Percentiles rank a stretch among this genome's conserved stretches.
phyloP scores from a whole-genome alignment of 2,113 vertebrate species.

The Jacana jacana region DNA sequence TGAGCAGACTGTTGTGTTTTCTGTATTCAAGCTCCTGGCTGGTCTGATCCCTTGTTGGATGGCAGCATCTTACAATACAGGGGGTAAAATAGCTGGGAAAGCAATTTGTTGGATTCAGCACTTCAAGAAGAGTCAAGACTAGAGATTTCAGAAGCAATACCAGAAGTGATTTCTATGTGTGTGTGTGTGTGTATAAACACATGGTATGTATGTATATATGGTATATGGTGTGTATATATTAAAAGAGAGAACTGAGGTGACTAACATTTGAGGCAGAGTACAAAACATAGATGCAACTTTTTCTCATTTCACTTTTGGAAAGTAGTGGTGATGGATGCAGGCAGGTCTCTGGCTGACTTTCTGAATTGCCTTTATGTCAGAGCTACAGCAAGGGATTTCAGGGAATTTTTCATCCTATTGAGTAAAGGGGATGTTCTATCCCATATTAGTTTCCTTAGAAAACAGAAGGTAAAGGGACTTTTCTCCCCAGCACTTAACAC shows the following conservation, averaged over 20 bases:
- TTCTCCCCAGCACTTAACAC: background rate
- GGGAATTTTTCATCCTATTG: background rate
- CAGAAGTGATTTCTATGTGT: background rate
- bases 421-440: background rate
- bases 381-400: background rate
- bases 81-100: background rate
- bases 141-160: background rate
- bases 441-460: background rate
- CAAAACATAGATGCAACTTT: background rate
- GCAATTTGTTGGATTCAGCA: background rate
- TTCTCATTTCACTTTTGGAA: background rate
- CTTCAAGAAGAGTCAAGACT: background rate
- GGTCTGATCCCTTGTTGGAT: background rate
- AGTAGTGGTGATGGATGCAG: background rate
- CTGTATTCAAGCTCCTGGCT: background rate
- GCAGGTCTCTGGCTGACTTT: background rate
- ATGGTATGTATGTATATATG: rapidly evolving
- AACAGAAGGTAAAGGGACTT: background rate
- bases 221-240: background rate
- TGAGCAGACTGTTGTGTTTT: background rate
- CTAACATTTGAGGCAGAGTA: background rate
- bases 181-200: background rate
- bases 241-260: background rate
- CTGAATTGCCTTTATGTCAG: background rate
- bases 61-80: background rate